Evolutionary conservation across 1,140 invertebrate species (phyloP).

Genomic region (Trachymyrmex septentrionalis): DNA sequence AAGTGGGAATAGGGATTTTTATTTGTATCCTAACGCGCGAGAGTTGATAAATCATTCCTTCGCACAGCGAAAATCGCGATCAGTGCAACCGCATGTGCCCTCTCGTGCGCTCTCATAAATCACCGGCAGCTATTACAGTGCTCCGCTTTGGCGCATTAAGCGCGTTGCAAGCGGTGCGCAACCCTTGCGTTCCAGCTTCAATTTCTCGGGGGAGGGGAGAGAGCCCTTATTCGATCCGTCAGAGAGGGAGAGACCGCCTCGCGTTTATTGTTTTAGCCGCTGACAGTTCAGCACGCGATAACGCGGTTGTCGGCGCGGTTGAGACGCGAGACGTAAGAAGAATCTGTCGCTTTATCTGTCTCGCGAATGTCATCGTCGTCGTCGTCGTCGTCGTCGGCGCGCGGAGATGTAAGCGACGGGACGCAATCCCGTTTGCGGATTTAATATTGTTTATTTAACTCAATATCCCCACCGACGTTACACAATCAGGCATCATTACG

Average conservation of each 20-base stretch:
- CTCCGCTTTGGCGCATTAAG: conserved; percentile 48
- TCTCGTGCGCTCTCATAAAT: conserved; percentile 51
- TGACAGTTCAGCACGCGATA: conserved; percentile 13
- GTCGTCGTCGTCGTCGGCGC: not conserved
- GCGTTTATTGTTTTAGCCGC: conserved; percentile 60
- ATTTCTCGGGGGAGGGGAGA: not conserved
- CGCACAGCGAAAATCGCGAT: conserved; percentile 51
- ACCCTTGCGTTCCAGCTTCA: not conserved
- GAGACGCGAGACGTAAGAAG: conserved; percentile 20
- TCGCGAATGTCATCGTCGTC: conserved; percentile 1
- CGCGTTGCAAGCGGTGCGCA: conserved; percentile 40
- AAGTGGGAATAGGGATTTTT: conserved; percentile 47
- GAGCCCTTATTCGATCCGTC: conserved; percentile 18
- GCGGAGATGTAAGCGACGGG: conserved; percentile 20
- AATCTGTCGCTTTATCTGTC: not conserved
- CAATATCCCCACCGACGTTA: conserved; percentile 83
- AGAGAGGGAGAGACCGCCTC: not conserved
- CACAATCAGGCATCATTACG: conserved; percentile 85
- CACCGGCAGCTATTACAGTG: conserved; percentile 49
- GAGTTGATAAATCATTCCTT: conserved; percentile 57
- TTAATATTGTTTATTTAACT: conserved; percentile 85
- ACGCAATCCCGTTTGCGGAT: conserved; percentile 79
- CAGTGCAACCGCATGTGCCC: conserved; percentile 52
- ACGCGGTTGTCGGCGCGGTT: not conserved
- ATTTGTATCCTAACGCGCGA: conserved; percentile 25